phyloP scores from a whole-genome alignment of 1,140 invertebrate species.

The Elymnias hypermnestra region DNA sequence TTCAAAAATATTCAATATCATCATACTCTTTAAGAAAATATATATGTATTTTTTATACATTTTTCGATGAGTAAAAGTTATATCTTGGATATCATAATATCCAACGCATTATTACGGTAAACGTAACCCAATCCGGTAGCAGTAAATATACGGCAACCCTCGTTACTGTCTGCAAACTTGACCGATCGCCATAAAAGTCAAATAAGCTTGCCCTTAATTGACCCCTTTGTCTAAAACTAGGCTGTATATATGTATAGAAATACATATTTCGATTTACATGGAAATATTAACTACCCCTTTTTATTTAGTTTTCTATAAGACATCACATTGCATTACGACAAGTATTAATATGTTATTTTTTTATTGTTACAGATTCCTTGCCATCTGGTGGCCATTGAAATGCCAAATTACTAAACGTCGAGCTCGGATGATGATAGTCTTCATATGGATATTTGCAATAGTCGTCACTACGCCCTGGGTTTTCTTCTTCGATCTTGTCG shows the following conservation, averaged over 20 bases:
- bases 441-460: conserved; percentile 93
- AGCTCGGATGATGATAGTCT: conserved; percentile 89
- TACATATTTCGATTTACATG: background rate
- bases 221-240: conserved; percentile 6
- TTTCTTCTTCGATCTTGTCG: conserved; percentile 90
- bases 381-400: conserved; percentile 95
- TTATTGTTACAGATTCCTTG: conserved; percentile 89
- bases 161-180: conserved; percentile 6
- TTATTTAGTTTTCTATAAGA: background rate
- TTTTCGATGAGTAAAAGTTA: too few relatives aligned
- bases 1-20: too few relatives aligned
- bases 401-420: conserved; percentile 92
- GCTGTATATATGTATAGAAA: background rate
- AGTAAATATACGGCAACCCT: conserved; percentile 1
- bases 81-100: too few relatives aligned
- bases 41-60: too few relatives aligned
- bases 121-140: background rate
- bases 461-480: conserved; percentile 92
- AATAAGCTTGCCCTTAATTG: conserved; percentile 15
- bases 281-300: background rate
- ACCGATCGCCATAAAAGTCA: conserved; percentile 15
- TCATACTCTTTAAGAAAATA: background rate
- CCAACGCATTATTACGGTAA: too few relatives aligned
- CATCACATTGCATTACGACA: background rate
- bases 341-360: conserved; percentile 3